These are phyloP conservation scores for Drosophila bocqueti DNA, from an alignment of 1,140 invertebrate species.

Conservation along the genomic window DNA sequence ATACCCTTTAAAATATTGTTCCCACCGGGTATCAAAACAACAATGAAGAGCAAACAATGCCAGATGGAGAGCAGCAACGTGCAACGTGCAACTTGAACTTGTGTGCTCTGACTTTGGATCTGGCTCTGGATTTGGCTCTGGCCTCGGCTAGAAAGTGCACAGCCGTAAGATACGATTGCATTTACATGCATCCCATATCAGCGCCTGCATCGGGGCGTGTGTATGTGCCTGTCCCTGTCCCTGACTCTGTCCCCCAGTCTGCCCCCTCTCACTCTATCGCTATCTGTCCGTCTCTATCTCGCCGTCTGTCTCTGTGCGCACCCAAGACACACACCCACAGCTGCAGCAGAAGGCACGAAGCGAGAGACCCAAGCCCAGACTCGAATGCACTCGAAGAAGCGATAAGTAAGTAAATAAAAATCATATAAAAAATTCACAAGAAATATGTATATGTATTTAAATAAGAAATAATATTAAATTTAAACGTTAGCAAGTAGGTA, in stretches of 20 bases:
- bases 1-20: neutral
- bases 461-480: too few species aligned
- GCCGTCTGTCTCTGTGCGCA: constrained; percentile 48
- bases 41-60: constrained; percentile 64
- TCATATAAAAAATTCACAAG: too few species aligned
- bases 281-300: constrained; percentile 29
- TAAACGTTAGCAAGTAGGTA: too few species aligned
- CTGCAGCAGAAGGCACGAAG: constrained; percentile 51
- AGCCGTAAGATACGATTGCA: constrained; percentile 84
- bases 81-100: constrained; percentile 77
- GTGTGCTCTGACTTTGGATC: constrained; percentile 51
- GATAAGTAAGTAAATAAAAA: neutral
- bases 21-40: constrained; percentile 42
- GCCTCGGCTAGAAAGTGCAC: constrained; percentile 76
- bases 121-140: constrained; percentile 33
- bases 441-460: too few species aligned
- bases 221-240: constrained; percentile 28
- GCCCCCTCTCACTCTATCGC: constrained; percentile 14
- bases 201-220: constrained; percentile 79
- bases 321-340: constrained; percentile 72
- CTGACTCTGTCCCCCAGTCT: neutral
- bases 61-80: constrained; percentile 59
- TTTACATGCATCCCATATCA: constrained; percentile 83
- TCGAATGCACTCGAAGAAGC: constrained; percentile 17
- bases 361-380: constrained; percentile 19